Base-by-base conservation (phyloP, 2,888 invertebrate species). In the Drosophila histrio region DNA sequence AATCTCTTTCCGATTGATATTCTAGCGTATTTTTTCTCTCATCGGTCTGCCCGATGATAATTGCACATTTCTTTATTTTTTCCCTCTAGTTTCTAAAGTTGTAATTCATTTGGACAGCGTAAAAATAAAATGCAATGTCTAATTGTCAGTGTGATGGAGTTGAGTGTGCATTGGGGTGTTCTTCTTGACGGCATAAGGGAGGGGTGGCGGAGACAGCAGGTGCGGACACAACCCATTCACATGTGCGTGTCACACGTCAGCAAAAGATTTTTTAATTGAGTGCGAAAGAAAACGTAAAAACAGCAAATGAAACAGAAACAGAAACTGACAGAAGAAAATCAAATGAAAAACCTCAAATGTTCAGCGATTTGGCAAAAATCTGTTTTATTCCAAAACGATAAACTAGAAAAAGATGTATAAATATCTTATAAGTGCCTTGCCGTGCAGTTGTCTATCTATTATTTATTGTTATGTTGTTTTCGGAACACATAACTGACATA, bases 161-260 rank as follows among this genome's bases (percentile, higher is more conserved):
- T 28, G 26, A 28, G 6, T 11, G 11, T 11, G 17, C n/a, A 43
- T 21, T 19, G 22, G 22, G 17, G n/a, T n/a, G 19, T 21, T 21
- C n/a, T n/a, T 5, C 11, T 38, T 21, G 22, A 24, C 15, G 41
- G 19, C 9, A 1, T 13, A 0, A 5, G 13, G 11, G 9, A 17
- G 11, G 9, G 24, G 8, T 19, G 6, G 38, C 8, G 8, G 22
- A 24, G 8, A 1, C 19, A 21, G 19, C 15, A 34, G 44, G 32
- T 36, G 54, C 17, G 22, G 28, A 17, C 21, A 41, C 64, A 28
- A 28, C 39, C 66, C 15, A 38, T 6, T 6, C 11, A 11, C 46
- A 38, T 53, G 57, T 72, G 80, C 86, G 86, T 86, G 86, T 59
- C 56, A 66, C 70, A 79, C 83, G 83, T 68, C 72, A 81, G 69